phyloP scores from a whole-genome alignment of 2,888 invertebrate species.

The Tipula unca region DNA sequence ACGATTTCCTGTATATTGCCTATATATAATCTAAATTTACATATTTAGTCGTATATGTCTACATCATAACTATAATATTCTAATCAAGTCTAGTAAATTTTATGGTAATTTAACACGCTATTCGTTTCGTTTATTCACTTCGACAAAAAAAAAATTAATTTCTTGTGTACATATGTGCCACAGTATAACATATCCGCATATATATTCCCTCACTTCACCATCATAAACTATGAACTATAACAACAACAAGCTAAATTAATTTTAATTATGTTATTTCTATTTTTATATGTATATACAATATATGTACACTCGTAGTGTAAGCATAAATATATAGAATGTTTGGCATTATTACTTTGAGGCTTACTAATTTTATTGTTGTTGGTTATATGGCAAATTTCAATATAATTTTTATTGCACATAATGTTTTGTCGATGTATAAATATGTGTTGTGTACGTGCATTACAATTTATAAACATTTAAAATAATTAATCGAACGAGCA shows the following conservation, averaged over 20 bases:
- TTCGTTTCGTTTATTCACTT: neutral
- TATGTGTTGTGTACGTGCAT: too few relatives aligned
- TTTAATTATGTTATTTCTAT: neutral
- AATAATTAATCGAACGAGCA: too few relatives aligned
- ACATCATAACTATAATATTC: neutral
- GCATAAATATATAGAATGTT: neutral
- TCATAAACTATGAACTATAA: neutral
- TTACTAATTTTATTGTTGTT: neutral
- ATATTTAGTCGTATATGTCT: neutral
- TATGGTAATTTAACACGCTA: slow-evolving; percentile 14
- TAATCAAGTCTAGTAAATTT: neutral
- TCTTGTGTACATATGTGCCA: neutral
- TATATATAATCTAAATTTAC: neutral
- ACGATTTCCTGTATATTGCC: neutral
- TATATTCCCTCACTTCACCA: neutral
- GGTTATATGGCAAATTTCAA: neutral
- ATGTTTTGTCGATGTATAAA: neutral
- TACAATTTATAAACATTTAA: too few relatives aligned
- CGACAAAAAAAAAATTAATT: neutral
- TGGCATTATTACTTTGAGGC: neutral
- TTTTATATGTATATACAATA: too few relatives aligned
- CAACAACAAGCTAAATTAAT: neutral
- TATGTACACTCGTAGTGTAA: too few relatives aligned
- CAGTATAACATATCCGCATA: neutral
- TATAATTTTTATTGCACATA: neutral